phyloP scores from a whole-genome alignment of 1,140 invertebrate species.

The Paralvinella palmiformis region DNA sequence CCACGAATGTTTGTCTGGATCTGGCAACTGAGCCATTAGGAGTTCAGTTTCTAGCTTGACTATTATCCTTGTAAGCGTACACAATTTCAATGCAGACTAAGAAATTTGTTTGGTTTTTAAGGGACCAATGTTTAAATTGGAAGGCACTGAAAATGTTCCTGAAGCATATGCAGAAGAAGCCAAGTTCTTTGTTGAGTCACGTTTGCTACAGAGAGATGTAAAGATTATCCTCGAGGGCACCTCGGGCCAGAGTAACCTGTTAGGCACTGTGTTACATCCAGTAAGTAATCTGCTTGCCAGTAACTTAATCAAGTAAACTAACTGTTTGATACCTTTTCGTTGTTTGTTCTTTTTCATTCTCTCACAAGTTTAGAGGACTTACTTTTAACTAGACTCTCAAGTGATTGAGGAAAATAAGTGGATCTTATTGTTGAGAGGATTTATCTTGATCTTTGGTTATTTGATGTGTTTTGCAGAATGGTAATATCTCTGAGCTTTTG shows the following conservation, averaged over 20 bases:
- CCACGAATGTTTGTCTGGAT: too few species aligned
- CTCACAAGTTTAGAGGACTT: too few species aligned
- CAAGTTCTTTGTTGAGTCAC: conserved; percentile 83
- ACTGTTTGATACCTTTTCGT: too few species aligned
- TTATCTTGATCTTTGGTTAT: too few species aligned
- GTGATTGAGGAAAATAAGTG: too few species aligned
- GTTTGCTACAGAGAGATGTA: conserved; percentile 87
- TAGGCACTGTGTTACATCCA: conserved; percentile 92
- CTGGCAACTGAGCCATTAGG: too few species aligned
- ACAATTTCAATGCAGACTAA: too few species aligned
- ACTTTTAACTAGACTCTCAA: too few species aligned
- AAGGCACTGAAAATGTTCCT: conserved; percentile 59
- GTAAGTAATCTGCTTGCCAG: conserved; percentile 51
- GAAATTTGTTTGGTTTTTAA: conserved; percentile 47
- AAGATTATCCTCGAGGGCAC: conserved; percentile 85
- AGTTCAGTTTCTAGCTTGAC: too few species aligned
- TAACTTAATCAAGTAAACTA: not conserved
- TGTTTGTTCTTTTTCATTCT: too few species aligned
- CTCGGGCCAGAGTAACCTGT: conserved; percentile 74
- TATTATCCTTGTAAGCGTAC: too few species aligned
- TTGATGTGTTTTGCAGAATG: conserved; percentile 55
- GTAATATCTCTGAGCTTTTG: conserved; percentile 91
- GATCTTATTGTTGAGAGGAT: too few species aligned
- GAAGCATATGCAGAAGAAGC: conserved; percentile 72
- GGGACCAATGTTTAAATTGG: conserved; percentile 70